Conservation (phyloP, 2,113 vertebrate species). For the Murina feae region DNA sequence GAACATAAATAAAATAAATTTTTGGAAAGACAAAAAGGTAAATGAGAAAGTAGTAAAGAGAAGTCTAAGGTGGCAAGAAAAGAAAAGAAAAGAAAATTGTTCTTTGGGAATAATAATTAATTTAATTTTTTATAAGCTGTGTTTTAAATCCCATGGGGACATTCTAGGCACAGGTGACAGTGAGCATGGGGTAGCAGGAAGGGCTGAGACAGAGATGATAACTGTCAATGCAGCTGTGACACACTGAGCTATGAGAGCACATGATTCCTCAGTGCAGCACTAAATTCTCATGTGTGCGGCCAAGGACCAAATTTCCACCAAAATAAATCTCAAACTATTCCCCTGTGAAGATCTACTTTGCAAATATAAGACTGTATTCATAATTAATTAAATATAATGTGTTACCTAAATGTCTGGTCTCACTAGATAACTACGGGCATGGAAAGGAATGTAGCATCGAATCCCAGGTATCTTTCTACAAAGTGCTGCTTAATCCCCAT, state of each 20-base stretch:
- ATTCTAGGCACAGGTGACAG: neutral
- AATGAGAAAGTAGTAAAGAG: slow-evolving; percentile 10
- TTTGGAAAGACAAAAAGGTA: neutral
- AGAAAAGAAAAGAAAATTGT: neutral
- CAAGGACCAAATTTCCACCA: slow-evolving; percentile 14
- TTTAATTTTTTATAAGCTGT: slow-evolving; percentile 21
- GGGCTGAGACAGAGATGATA: neutral
- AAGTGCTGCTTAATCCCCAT: neutral
- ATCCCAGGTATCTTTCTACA: neutral
- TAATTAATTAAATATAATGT: neutral
- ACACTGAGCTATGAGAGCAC: neutral
- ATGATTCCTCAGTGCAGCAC: neutral
- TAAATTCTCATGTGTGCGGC: neutral
- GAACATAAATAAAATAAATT: neutral
- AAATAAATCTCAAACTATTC: neutral
- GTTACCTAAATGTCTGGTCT: neutral
- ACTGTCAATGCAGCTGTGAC: neutral
- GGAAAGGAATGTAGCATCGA: neutral
- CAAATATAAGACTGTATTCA: neutral
- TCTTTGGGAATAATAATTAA: neutral
- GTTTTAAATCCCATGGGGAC: neutral
- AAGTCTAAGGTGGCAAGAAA: neutral
- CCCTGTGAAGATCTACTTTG: neutral
- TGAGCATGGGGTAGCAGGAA: neutral
- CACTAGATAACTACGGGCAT: neutral